phyloP scores from a whole-genome alignment of 2,797 vertebrate genomes.

The Danio kyathit region DNA sequence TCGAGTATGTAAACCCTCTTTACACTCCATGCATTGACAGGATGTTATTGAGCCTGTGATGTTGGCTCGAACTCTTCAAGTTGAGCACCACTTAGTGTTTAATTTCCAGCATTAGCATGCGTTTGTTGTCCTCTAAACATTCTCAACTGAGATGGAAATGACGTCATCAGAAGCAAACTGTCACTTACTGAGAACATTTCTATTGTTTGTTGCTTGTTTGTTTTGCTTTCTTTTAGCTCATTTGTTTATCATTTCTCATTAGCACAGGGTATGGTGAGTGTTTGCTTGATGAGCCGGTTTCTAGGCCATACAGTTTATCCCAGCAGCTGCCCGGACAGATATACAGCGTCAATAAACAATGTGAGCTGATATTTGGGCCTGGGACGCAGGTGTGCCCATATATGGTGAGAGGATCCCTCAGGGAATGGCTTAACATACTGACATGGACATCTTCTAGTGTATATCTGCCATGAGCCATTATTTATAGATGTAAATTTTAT shows the following conservation, averaged over 20 bases:
- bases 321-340: constrained; percentile 93
- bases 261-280: constrained; percentile 99
- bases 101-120: neutral
- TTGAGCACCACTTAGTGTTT: neutral
- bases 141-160: neutral
- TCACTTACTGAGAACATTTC: constrained; percentile 72
- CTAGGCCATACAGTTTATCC: constrained; percentile 89
- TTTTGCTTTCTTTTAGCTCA: constrained; percentile 73
- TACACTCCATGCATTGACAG: neutral
- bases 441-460: constrained; percentile 4
- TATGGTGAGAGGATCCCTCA: constrained; percentile 88
- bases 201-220: constrained; percentile 77
- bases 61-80: neutral
- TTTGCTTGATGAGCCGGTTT: constrained; percentile 95
- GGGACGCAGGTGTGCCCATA: constrained; percentile 98
- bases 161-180: constrained; percentile 4
- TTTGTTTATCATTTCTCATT: constrained; percentile 82
- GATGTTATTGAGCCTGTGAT: neutral
- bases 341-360: constrained; percentile 98
- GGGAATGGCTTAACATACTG: constrained; percentile 42
- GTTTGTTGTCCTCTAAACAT: constrained; percentile 32
- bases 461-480: constrained; percentile 17
- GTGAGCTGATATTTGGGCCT: constrained; percentile 98
- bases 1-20: constrained; percentile 87
- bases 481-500: constrained; percentile 8